A percentile compares a stretch with the other conserved stretches of the same genome.
These are phyloP conservation scores for Argentina silus DNA, from an alignment of 2,797 vertebrate genomes.

Conservation along the genomic window DNA sequence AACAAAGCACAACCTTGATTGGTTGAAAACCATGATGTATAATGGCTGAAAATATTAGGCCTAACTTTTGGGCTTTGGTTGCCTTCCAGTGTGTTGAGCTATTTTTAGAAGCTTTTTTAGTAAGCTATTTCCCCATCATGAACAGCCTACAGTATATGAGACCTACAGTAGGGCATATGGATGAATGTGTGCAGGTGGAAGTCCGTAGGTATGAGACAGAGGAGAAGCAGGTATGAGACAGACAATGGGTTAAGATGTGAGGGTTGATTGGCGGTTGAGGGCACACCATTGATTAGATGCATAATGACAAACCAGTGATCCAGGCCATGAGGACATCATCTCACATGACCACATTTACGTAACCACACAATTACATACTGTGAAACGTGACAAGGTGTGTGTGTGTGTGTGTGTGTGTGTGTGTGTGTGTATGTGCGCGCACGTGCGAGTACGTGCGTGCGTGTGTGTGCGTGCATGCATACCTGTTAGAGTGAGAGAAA, in stretches of 20 bases:
- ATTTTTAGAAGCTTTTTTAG: no score
- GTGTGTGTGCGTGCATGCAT: background rate
- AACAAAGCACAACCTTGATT: background rate
- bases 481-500: background rate
- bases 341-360: background rate
- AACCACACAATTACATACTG: background rate
- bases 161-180: background rate
- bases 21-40: background rate
- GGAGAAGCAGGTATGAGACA: background rate
- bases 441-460: background rate
- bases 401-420: background rate
- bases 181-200: background rate
- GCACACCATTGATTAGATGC: background rate
- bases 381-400: background rate
- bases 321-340: background rate
- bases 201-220: background rate
- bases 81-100: background rate
- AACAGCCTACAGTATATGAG: background rate
- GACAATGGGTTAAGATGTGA: background rate
- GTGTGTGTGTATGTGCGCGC: background rate
- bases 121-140: background rate
- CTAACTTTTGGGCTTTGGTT: background rate
- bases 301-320: background rate
- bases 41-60: background rate
- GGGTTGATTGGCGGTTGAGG: background rate